phyloP scores from a whole-genome alignment of 2,113 vertebrate genomes.

The Channa argus region DNA sequence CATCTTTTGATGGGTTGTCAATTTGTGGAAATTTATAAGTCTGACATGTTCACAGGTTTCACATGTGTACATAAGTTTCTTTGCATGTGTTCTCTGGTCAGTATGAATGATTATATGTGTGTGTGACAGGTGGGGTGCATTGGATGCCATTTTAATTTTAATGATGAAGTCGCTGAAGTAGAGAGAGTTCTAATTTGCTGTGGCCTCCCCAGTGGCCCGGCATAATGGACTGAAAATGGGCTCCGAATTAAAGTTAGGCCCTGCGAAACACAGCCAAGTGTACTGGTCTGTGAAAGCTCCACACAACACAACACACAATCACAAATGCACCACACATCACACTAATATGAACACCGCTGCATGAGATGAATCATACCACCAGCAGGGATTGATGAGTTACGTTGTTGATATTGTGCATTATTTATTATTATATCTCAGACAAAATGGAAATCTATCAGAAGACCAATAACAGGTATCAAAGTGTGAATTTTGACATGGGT shows the following conservation, averaged over 20 bases:
- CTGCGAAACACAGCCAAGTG: conserved; percentile 63
- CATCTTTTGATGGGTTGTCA: conserved; percentile 24
- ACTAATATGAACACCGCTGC: conserved; percentile 13
- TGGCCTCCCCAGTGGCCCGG: conserved; percentile 71
- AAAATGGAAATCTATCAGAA: conserved; percentile 11
- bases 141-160: conserved; percentile 76
- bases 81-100: conserved; percentile 47
- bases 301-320: conserved; percentile 8
- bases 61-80: conserved; percentile 10
- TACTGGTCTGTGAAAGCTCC: conserved; percentile 34
- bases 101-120: conserved; percentile 23
- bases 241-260: conserved; percentile 74
- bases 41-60: background rate
- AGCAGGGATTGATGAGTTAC: conserved; percentile 20
- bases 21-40: conserved; percentile 17
- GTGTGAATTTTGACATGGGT: background rate
- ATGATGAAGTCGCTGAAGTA: conserved; percentile 82
- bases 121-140: conserved; percentile 71
- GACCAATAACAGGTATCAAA: background rate
- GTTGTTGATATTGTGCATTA: conserved; percentile 18
- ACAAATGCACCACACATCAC: conserved; percentile 5
- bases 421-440: conserved; percentile 14
- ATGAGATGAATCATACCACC: conserved; percentile 40
- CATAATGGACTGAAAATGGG: conserved; percentile 82
- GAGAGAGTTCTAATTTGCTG: conserved; percentile 81